These are phyloP conservation scores for Murina feae DNA, from an alignment of 2,113 vertebrate genomes.

Conservation along the genomic window DNA sequence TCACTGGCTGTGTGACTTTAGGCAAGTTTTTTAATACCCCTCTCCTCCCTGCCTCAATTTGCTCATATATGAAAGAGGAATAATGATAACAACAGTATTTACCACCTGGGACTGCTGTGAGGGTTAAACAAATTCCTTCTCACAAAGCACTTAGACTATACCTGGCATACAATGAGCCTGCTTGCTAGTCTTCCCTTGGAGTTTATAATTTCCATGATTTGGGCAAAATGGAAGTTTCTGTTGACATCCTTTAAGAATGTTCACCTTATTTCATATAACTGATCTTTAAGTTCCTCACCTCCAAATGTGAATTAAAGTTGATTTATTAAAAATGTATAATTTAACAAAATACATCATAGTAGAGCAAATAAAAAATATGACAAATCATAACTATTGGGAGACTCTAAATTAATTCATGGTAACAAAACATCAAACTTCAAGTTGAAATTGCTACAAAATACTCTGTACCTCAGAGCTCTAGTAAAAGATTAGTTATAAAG, in stretches of 20 bases:
- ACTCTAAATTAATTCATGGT: not conserved
- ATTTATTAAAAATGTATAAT: not conserved
- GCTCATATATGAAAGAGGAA: not conserved
- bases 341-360: not conserved
- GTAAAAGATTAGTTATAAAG: not conserved
- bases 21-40: not conserved
- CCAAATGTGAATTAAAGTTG: not conserved
- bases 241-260: not conserved
- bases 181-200: fast-evolving
- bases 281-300: not conserved
- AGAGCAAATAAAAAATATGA: not conserved
- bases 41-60: not conserved
- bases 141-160: not conserved
- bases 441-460: not conserved
- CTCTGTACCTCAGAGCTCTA: not conserved
- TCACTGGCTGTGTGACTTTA: not conserved
- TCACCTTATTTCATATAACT: not conserved
- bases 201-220: not conserved
- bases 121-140: not conserved
- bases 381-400: not conserved
- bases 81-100: not conserved
- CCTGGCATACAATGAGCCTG: fast-evolving
- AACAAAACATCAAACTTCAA: not conserved
- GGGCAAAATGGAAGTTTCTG: not conserved
- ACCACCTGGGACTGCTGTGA: too few relatives aligned